Percentiles rank a stretch among this genome's conserved stretches.
These are phyloP conservation scores for Arctocebus calabarensis DNA, from an alignment of 2,797 vertebrate species.

Conservation along the genomic window DNA sequence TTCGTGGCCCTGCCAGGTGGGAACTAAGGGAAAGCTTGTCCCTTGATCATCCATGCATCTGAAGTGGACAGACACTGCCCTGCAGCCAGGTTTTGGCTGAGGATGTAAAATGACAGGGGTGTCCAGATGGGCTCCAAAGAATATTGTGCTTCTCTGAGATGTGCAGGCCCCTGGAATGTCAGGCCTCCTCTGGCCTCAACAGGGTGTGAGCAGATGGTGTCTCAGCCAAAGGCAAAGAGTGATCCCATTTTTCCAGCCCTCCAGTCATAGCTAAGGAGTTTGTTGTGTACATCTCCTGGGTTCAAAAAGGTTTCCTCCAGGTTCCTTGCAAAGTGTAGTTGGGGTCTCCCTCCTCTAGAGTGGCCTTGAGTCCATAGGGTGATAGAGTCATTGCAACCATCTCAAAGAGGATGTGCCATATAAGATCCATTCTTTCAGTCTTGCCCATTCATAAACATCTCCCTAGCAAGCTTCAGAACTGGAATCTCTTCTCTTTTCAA, in stretches of 20 bases:
- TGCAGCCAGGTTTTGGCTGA: not conserved
- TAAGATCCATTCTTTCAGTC: not conserved
- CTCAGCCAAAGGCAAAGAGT: not conserved
- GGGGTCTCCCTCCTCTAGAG: not conserved
- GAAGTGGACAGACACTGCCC: not conserved
- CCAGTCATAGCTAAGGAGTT: too few relatives aligned
- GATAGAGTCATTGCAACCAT: not conserved
- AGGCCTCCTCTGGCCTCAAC: not conserved
- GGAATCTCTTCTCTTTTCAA: not conserved
- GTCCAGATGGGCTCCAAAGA: not conserved
- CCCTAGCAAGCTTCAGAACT: not conserved
- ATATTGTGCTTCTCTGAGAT: not conserved
- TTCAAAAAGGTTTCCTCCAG: not conserved
- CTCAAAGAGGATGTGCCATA: accelerated
- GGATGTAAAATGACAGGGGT: not conserved
- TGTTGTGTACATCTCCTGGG: not conserved
- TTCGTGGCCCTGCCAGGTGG: not conserved
- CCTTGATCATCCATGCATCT: accelerated
- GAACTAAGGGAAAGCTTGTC: not conserved
- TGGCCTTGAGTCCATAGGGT: not conserved
- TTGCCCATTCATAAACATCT: not conserved
- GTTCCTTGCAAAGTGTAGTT: not conserved
- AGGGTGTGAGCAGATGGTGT: too few relatives aligned
- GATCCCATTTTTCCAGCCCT: not conserved
- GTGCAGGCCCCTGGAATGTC: not conserved